phyloP scores from a whole-genome alignment of 2,888 invertebrate species.

The Tinea semifulvella region DNA sequence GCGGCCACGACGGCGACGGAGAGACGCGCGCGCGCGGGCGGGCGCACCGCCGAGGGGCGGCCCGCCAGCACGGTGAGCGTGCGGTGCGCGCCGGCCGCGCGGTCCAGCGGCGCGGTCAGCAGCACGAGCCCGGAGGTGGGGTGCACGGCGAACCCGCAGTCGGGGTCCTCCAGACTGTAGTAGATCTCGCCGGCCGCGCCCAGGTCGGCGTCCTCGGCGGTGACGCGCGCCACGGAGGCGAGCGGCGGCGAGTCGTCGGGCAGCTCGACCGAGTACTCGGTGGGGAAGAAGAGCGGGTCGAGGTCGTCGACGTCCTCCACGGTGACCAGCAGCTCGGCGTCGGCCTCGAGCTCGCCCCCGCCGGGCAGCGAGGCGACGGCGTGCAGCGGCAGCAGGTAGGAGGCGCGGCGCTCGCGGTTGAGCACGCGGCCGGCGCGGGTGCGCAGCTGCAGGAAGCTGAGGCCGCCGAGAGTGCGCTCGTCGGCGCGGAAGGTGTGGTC shows the following conservation, averaged over 20 bases:
- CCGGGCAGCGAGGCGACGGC: constrained; percentile 71
- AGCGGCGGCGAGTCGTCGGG: constrained; percentile 89
- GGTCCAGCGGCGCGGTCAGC: constrained; percentile 79
- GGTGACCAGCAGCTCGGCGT: constrained; percentile 74
- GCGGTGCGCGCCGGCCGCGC: constrained; percentile 74
- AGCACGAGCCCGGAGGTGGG: constrained; percentile 91
- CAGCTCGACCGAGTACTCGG: constrained; percentile 86
- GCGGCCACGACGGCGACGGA: constrained; percentile 80
- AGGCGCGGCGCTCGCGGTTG: constrained; percentile 90
- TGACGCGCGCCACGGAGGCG: constrained; percentile 78
- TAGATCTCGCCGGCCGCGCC: constrained; percentile 97
- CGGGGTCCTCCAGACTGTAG: constrained; percentile 86
- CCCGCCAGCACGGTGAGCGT: constrained; percentile 80
- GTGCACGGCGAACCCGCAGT: constrained; percentile 90
- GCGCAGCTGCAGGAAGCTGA: constrained; percentile 90
- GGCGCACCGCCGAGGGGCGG: constrained; percentile 49
- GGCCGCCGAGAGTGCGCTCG: constrained; percentile 89
- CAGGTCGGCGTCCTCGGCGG: constrained; percentile 95
- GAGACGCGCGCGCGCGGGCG: constrained; percentile 79
- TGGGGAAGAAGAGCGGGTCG: constrained; percentile 92
- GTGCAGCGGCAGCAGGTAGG: constrained; percentile 80
- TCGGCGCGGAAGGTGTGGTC: constrained; percentile 95
- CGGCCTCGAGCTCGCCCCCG: constrained; percentile 72
- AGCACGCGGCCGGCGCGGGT: constrained; percentile 89
- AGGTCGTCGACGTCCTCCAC: constrained; percentile 90